A percentile compares a stretch with the other conserved stretches of the same genome.
Evolutionary conservation across 2,113 vertebrate genomes (phyloP).

Genomic region (Rhea americana): DNA sequence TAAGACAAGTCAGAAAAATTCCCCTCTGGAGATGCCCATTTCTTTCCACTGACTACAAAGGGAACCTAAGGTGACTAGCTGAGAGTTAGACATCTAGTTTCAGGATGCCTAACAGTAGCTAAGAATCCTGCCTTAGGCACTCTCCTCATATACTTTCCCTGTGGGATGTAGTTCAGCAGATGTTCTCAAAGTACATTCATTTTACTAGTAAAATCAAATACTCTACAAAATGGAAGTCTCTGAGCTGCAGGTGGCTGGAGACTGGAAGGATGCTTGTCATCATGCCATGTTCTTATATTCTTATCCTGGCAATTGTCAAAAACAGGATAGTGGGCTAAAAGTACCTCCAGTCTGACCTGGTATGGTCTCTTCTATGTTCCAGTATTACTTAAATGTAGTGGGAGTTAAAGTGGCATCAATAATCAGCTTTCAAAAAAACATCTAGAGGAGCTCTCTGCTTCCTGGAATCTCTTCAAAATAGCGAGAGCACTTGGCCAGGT

Average conservation of each 20-base stretch:
- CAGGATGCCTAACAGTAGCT: background rate
- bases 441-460: background rate
- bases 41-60: background rate
- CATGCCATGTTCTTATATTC: background rate
- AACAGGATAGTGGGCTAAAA: background rate
- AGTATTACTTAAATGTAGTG: background rate
- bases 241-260: background rate
- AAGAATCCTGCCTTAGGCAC: background rate
- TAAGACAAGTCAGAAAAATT: background rate
- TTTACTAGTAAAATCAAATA: background rate
- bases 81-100: background rate
- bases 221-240: background rate
- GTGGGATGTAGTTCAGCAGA: background rate
- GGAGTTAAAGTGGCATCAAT: background rate
- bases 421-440: background rate
- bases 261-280: background rate
- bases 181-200: background rate
- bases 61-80: background rate
- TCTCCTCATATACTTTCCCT: background rate
- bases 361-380: background rate
- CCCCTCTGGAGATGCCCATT: background rate
- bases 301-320: background rate
- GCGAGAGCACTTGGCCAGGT: background rate
- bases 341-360: background rate
- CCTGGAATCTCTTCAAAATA: background rate